Evolutionary conservation across 2,113 vertebrate species (phyloP).

Genomic region (Polypterus bichir): DNA sequence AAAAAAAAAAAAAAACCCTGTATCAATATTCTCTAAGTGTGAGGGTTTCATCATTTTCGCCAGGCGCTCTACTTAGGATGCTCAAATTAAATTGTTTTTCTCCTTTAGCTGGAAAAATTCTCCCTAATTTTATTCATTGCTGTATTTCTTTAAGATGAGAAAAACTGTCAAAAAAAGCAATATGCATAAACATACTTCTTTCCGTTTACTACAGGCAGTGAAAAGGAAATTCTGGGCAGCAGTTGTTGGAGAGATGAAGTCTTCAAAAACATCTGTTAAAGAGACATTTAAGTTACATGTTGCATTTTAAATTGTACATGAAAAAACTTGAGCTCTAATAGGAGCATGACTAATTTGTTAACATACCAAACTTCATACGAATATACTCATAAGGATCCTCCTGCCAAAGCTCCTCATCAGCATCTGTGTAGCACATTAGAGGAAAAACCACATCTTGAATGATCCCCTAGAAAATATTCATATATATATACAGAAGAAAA

Average conservation of each 20-base stretch:
- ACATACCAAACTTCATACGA: constrained; percentile 94
- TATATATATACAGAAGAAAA: constrained; percentile 16
- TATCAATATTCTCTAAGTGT: no score
- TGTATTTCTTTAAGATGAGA: no score
- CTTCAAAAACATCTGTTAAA: constrained; percentile 87
- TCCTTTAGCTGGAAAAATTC: no score
- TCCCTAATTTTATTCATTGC: no score
- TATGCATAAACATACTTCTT: constrained; percentile 63
- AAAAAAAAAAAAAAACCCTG: no score
- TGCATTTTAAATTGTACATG: no score
- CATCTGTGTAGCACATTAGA: constrained; percentile 98
- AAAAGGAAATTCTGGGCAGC: constrained; percentile 93
- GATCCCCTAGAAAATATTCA: constrained; percentile 43
- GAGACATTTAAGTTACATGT: constrained; percentile 13
- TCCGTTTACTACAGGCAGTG: constrained; percentile 95
- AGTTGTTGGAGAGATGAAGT: constrained; percentile 95
- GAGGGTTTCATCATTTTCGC: no score
- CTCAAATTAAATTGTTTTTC: no score
- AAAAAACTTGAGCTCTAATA: no score
- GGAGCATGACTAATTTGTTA: no score
- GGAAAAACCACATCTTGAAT: constrained; percentile 62
- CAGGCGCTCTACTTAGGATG: no score
- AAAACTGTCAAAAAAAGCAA: no score
- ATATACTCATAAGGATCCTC: constrained; percentile 98
- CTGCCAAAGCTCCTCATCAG: constrained; percentile 94